Evolutionary conservation across 2,113 vertebrate species (phyloP), one percentile per base, ranked within the genome.

Genomic region (Tetraodon nigroviridis): DNA sequence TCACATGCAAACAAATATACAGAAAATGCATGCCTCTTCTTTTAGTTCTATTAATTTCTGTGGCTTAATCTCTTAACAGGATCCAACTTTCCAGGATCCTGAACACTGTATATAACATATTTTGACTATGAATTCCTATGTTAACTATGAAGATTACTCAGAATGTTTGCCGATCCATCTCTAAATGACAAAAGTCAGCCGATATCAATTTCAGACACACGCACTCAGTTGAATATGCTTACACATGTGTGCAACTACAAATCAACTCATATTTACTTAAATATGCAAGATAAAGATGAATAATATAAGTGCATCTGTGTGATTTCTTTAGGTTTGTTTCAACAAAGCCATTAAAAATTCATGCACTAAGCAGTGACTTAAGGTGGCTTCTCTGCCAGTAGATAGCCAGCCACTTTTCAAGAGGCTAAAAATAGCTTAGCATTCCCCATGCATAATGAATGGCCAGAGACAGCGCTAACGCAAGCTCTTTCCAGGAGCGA

Each of bases 391-490:
- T 73, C 72, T 79, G 75, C 78, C 83, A 84, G 82, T 67, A 64
- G 67, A 78, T 72, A 80, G 78, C 77, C 71, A 55, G 73, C 80
- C 78, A 80, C 84, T 85, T 86, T 55, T 76, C 49, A 81, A 22
- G 51, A 64, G 57, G 66, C 70, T 88, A 87, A 82, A 89, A 90
- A 89, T 89, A 88, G 73, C 67, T 10, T 29, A 62, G 75, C 71
- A 69, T 84, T 79, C 69, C 67, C 79, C 80, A 88, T 90, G 83
- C 85, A 89, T 90, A 89, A 90, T 86, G 82, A 89, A 90, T 90
- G 79, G 78, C 65, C 72, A 78, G 83, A 78, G 76, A 83, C 78
- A 70, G 75, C 56, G 71, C 83, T 80, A 83, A 78, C 66, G 77
- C 71, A 64, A 73, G 71, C 76, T 80, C 86, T 86, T 84, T 85